These are phyloP conservation scores for Caenorhabditis brenneri DNA, from an alignment of 1,140 invertebrate genomes.

Conservation along the genomic window DNA sequence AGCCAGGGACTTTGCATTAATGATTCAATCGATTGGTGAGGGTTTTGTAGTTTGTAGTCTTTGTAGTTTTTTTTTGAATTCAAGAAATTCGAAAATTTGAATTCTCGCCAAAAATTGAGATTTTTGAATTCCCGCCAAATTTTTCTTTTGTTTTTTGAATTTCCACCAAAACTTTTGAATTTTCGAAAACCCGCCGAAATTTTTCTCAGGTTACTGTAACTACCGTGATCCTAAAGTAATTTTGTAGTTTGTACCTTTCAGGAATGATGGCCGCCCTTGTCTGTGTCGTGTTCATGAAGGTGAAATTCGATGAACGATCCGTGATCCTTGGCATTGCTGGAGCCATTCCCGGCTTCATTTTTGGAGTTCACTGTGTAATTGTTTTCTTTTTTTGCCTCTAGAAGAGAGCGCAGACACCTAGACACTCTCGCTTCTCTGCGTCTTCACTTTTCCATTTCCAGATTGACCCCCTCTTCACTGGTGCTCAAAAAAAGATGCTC, in stretches of 20 bases:
- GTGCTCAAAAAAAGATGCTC: constrained; percentile 64
- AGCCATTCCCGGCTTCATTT: constrained; percentile 56
- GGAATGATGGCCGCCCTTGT: constrained; percentile 63
- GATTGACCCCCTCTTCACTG: constrained; percentile 53
- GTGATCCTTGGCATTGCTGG: constrained; percentile 62
- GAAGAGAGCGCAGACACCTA: too few species aligned
- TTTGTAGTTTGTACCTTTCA: neutral
- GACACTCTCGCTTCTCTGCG: too few species aligned
- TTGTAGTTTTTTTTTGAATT: too few species aligned
- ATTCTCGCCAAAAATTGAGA: too few species aligned
- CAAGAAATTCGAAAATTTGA: too few species aligned
- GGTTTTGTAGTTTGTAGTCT: neutral
- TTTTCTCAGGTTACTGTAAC: too few species aligned
- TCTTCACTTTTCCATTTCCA: neutral
- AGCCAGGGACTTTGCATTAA: constrained; percentile 66
- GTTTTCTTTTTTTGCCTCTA: too few species aligned
- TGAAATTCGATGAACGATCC: constrained; percentile 60
- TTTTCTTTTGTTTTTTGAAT: too few species aligned
- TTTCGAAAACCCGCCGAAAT: too few species aligned
- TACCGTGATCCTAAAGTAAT: too few species aligned
- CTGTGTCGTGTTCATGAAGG: constrained; percentile 65
- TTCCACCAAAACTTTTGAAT: too few species aligned
- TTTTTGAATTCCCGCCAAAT: too few species aligned
- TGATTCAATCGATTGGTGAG: constrained; percentile 65
- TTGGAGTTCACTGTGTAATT: constrained; percentile 46